A percentile compares a stretch with the other conserved stretches of the same genome.
Conservation (phyloP, 1,140 invertebrate genomes). For the Macrobrachium nipponense region DNA sequence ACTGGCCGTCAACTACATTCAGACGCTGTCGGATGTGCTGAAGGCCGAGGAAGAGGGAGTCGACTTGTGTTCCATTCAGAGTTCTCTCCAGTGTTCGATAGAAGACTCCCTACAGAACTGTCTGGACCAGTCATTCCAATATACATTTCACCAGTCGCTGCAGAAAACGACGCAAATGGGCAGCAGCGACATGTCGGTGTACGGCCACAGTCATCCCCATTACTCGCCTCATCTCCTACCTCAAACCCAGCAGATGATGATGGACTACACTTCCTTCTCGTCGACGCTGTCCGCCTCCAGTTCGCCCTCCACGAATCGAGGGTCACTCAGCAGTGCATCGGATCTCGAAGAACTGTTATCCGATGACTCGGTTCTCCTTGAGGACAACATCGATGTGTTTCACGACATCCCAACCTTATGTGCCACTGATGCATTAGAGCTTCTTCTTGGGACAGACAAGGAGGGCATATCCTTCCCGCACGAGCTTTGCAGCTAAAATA, state of each 20-base stretch:
- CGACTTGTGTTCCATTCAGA: slow-evolving; percentile 21
- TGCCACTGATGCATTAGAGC: slow-evolving; percentile 23
- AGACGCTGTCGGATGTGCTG: slow-evolving; percentile 68
- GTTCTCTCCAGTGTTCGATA: neutral
- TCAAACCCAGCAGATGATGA: neutral
- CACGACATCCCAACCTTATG: slow-evolving; percentile 23
- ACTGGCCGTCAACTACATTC: slow-evolving; percentile 54
- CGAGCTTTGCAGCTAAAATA: no score
- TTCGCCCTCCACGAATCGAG: slow-evolving; percentile 16
- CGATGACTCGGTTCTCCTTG: slow-evolving; percentile 17
- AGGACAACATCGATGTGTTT: slow-evolving; percentile 32
- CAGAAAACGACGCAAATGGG: neutral
- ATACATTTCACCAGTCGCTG: neutral
- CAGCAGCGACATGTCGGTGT: neutral
- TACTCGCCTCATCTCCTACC: neutral
- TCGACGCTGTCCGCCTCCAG: neutral
- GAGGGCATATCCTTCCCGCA: neutral
- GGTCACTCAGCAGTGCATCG: slow-evolving; percentile 3
- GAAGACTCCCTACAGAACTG: slow-evolving; percentile 10
- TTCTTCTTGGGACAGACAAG: neutral
- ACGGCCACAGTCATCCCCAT: neutral
- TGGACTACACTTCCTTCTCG: slow-evolving; percentile 8
- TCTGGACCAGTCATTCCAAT: slow-evolving; percentile 1
- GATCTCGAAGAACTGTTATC: slow-evolving; percentile 24
- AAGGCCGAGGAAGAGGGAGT: slow-evolving; percentile 18